Base-by-base conservation (phyloP, 2,888 invertebrate genomes). In the Uropetala carovei region DNA sequence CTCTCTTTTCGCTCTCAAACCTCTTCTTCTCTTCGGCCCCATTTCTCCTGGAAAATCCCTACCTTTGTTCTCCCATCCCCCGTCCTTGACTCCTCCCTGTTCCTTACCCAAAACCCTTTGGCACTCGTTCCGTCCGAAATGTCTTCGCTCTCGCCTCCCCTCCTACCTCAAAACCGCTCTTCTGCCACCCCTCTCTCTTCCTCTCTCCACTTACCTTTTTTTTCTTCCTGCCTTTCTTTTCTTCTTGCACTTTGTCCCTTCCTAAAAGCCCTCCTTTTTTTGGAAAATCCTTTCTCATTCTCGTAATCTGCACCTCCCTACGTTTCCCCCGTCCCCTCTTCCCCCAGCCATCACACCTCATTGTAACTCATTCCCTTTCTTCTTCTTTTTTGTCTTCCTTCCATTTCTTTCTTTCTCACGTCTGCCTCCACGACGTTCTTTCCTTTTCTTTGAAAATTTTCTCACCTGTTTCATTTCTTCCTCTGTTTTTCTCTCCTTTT, bases 281-380 rank as follows among this genome's bases (percentile, higher is more conserved):
- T 27, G 27, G 75, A 22, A 75, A 75, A 75, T 75, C 22, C 75
- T 75, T 75, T 75, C 75, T 75, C 75, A 75, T 75, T 75, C 75
- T 27, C 75, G 75, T 27, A 22, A 22, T 75, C 75, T 43, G 27
- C 75, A 75, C 22, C 27, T 75, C 27, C 75, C 75, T 68, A n/a
- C 22, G 18, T 2, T n/a, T 2, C n/a, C 18, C 68, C 75, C 27
- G 22, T 22, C 18, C 18, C 68, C 18, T 18, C 11, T 18, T 4
- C n/a, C 22, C 75, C 75, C 5, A 10, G n/a, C n/a, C 16, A 2
- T 3, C 22, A 27, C 22, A 22, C 27, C 22, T 27, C 14, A 75
- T 75, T 75, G 22, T 27, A 27, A 27, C 27, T 3, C 75, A 10
- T 68, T 68, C 3, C 75, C 4, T 16, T 22, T 5, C 13, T 75